Evolutionary conservation across 2,113 vertebrate species (phyloP), one percentile per base, ranked within the genome.

Genomic region (Circaetus gallicus): DNA sequence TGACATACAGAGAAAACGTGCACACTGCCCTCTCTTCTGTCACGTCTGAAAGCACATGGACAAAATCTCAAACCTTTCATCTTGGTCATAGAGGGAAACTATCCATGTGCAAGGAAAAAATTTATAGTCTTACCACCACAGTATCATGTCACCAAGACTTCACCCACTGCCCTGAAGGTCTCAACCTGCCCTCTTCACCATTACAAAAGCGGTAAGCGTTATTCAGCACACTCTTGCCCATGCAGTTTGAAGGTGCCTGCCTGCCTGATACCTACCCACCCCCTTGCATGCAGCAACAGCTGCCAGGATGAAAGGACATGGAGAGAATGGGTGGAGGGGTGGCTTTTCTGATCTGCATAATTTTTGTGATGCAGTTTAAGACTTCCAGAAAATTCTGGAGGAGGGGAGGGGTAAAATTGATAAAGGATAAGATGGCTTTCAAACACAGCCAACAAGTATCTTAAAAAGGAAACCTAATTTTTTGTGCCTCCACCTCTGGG

Each of bases 301-400:
- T 53, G 78, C 69, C 25, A 40, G 52, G 58, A 61, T 92, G 71
- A 88, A 93, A 88, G 16, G 25, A 58, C 40, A 25, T 15, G 32
- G 50, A 70, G 13, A 29, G 36, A 63, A 69, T 34, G 32, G 42
- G 52, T 47, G 36, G 55, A 66, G 66, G 38, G 24, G 21, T 82
- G 36, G 56, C 38, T 91, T 74, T 87, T 73, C 52, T 70, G 20
- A 90, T 88, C 38, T 36, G 32, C 42, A 59, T 74, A 0, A 1
- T 70, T 83, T 90, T 71, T 7, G 6, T 38, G 42, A 92, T 72
- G 67, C 22, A 53, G n/a, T 62, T 92, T 52, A 91, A 61, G 40
- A 84, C 76, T 95, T 95, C 52, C 73, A 81, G 70, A 95, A 92
- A 93, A 86, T 84, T 89, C 81, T 84, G 59, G 69, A 82, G 50